A percentile compares a stretch with the other conserved stretches of the same genome.
Evolutionary conservation across 2,888 invertebrate species (phyloP).

Genomic region (Caradrina clavipalpis): DNA sequence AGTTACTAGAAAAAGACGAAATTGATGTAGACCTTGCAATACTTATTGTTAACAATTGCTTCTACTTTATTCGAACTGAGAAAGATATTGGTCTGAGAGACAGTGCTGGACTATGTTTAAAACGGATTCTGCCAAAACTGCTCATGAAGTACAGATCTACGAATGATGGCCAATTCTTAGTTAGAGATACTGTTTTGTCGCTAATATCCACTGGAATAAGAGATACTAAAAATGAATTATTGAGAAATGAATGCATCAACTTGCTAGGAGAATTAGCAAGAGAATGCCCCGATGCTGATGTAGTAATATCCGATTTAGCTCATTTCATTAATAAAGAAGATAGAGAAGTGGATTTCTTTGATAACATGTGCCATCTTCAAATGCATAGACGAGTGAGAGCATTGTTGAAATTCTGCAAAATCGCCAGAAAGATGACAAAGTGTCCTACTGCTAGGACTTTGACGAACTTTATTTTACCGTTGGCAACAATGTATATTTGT

Average conservation of each 20-base stretch:
- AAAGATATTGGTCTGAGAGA: constrained; percentile 96
- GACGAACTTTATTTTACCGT: constrained; percentile 96
- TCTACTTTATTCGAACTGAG: constrained; percentile 94
- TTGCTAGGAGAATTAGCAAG: constrained; percentile 94
- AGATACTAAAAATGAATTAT: constrained; percentile 92
- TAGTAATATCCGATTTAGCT: constrained; percentile 93
- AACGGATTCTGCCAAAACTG: constrained; percentile 92
- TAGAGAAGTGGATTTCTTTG: constrained; percentile 97
- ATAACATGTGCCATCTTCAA: constrained; percentile 97
- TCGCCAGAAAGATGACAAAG: constrained; percentile 91
- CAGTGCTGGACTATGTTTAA: constrained; percentile 94
- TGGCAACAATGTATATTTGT: constrained; percentile 95
- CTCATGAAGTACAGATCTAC: constrained; percentile 89
- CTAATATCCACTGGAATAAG: constrained; percentile 94
- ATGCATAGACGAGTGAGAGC: constrained; percentile 96
- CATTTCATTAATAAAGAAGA: constrained; percentile 93
- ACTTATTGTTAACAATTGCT: constrained; percentile 95
- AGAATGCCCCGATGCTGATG: constrained; percentile 93
- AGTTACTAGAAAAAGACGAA: constrained; percentile 84
- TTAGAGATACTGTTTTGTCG: constrained; percentile 94
- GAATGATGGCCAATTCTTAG: constrained; percentile 92
- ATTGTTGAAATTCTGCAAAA: constrained; percentile 93
- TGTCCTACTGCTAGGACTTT: constrained; percentile 93
- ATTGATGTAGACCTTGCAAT: constrained; percentile 93
- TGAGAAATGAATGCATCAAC: constrained; percentile 95